Base-by-base conservation (phyloP, 2,888 invertebrate genomes). In the Microctonus brassicae region DNA sequence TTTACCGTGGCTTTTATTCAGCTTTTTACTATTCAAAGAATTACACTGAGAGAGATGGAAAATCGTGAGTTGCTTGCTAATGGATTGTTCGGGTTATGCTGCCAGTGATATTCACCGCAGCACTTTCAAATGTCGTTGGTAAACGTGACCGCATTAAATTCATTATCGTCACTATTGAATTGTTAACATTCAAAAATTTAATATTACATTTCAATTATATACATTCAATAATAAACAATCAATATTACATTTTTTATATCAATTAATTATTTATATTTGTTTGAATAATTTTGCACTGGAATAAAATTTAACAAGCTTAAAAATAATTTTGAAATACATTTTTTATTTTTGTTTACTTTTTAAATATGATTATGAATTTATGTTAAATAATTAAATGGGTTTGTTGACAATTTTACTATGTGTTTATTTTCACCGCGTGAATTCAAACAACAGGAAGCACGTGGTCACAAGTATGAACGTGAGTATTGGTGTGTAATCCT, bases 401-500 rank as follows among this genome's bases (percentile, higher is more conserved):
- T n/a, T n/a, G n/a, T n/a, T n/a, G n/a, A n/a, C n/a, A n/a, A n/a
- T n/a, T n/a, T n/a, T n/a, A n/a, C n/a, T 29, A 29, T 7, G 13
- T 64, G 26, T 47, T 39, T 26, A 11, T 53, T 58, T 60, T n/a
- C 29, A 55, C 22, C 47, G 39, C 17, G 24, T 62, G 9, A 34
- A 26, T 53, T 61, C 42, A 62, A 47, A 69, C 33, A 13, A 69
- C 17, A 55, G 64, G 62, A 66, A 70, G 73, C 77, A 79, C 78
- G 78, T 79, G 78, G 77, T 66, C 55, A 53, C 69, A 47, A 17
- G 65, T 68, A 64, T 55, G 69, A 66, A 66, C 67, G 69, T 66
- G 69, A 58, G 73, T 78, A 80, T 84, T 80, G 80, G 78, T 79
- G 78, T 79, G 83, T 83, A 85, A 83, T 81, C 85, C 83, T 81